Percentiles rank a stretch among this genome's conserved stretches.
Conservation (phyloP, 2,113 vertebrate species). For the Cyrtonyx montezumae region DNA sequence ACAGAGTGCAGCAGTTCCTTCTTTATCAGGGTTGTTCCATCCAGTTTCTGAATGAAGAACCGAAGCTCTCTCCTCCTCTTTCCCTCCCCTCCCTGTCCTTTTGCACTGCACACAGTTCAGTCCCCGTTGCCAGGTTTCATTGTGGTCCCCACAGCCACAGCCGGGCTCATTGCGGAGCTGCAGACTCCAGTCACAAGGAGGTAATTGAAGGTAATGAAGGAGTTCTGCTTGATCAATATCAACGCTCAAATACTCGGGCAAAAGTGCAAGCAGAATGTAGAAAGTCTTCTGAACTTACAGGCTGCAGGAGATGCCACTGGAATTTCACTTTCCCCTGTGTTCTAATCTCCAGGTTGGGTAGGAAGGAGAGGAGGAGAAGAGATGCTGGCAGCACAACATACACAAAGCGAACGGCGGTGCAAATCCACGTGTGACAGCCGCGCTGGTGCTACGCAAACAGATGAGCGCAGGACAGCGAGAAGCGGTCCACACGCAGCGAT, state of each 20-base stretch:
- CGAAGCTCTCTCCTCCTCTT: constrained; percentile 5
- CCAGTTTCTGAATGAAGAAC: constrained; percentile 10
- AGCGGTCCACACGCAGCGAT: background rate
- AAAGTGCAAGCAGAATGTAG: background rate
- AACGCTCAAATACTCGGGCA: background rate
- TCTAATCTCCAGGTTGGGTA: background rate
- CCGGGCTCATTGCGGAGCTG: accelerated
- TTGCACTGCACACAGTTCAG: background rate
- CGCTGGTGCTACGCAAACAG: accelerated
- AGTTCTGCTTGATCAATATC: background rate
- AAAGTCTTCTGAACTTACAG: background rate
- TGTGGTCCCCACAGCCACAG: accelerated
- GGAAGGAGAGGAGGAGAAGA: background rate
- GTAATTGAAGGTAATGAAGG: accelerated
- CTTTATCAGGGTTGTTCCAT: constrained; percentile 6
- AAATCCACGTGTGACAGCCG: background rate
- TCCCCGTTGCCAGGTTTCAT: background rate
- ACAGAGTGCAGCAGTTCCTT: background rate
- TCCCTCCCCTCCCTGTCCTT: background rate
- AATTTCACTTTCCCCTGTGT: background rate
- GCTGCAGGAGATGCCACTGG: background rate
- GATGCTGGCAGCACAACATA: accelerated
- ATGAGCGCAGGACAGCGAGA: background rate
- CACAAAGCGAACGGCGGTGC: accelerated
- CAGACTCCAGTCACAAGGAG: background rate